phyloP scores from a whole-genome alignment of 1,140 invertebrate species.

The Liolophura sinensis region DNA sequence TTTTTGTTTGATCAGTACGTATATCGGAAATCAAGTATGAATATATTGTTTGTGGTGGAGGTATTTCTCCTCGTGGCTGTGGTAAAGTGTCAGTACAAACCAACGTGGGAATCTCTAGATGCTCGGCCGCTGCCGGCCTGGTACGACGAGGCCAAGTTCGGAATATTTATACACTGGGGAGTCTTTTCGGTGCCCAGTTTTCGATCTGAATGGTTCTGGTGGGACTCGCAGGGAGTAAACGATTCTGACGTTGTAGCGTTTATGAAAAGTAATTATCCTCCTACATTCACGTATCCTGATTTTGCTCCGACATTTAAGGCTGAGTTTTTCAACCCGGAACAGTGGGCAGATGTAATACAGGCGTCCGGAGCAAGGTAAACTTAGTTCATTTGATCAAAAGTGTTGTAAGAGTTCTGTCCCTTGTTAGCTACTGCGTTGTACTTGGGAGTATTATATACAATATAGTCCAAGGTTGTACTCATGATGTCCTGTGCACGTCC shows the following conservation, averaged over 20 bases:
- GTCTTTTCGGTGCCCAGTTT: constrained; percentile 82
- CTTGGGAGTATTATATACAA: too few species aligned
- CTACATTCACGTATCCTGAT: constrained; percentile 38
- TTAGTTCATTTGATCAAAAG: neutral
- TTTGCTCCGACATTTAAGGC: constrained; percentile 36
- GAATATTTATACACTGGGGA: constrained; percentile 94
- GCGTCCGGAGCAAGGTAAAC: constrained; percentile 33
- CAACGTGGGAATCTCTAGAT: constrained; percentile 82
- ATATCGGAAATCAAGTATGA: too few species aligned
- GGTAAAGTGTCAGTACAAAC: constrained; percentile 27
- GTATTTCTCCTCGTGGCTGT: too few species aligned
- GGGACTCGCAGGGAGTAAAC: constrained; percentile 28
- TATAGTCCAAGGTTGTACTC: too few species aligned
- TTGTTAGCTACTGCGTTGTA: too few species aligned
- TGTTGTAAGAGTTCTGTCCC: neutral
- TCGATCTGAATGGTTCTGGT: constrained; percentile 46
- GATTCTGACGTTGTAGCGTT: constrained; percentile 23
- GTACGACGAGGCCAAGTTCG: constrained; percentile 89
- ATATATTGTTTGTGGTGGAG: too few species aligned
- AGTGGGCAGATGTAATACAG: constrained; percentile 32
- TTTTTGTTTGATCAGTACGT: too few species aligned
- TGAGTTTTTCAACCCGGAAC: constrained; percentile 29
- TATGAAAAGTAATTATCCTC: constrained; percentile 36
- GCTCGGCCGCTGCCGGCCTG: constrained; percentile 78
- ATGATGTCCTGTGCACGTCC: too few species aligned